phyloP scores from a whole-genome alignment of 2,113 vertebrate species.

The Sapayoa aenigma region DNA sequence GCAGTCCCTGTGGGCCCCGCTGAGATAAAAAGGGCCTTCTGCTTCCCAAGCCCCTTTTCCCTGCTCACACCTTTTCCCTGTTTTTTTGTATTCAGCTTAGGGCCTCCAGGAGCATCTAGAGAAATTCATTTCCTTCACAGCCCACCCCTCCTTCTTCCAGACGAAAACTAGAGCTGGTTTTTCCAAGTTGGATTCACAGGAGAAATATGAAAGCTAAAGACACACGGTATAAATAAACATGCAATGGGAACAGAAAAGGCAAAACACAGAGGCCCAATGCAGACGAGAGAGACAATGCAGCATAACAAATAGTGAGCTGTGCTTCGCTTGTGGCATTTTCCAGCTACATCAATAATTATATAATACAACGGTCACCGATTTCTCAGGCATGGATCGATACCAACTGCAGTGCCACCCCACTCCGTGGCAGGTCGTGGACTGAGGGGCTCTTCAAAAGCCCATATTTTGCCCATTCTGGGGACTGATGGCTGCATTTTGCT shows the following conservation, averaged over 20 bases:
- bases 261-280: constrained; percentile 60
- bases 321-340: constrained; percentile 76
- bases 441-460: neutral
- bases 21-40: constrained; percentile 38
- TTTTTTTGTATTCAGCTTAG: constrained; percentile 61
- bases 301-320: constrained; percentile 76
- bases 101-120: constrained; percentile 26
- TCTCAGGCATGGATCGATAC: constrained; percentile 67
- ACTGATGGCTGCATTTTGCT: neutral
- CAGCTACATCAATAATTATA: constrained; percentile 80
- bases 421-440: neutral
- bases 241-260: constrained; percentile 73
- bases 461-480: neutral
- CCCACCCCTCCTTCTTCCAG: constrained; percentile 31
- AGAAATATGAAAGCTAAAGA: constrained; percentile 80
- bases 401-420: constrained; percentile 5
- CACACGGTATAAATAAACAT: constrained; percentile 79
- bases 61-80: neutral
- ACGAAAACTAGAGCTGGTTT: constrained; percentile 59
- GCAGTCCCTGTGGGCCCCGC: neutral
- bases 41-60: neutral
- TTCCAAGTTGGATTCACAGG: constrained; percentile 72
- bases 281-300: constrained; percentile 74
- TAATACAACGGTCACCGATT: constrained; percentile 71
- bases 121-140: constrained; percentile 66